Evolutionary conservation across 2,888 invertebrate species (phyloP), one percentile per base, ranked within the genome.

Genomic region (Teleogryllus oceanicus): DNA sequence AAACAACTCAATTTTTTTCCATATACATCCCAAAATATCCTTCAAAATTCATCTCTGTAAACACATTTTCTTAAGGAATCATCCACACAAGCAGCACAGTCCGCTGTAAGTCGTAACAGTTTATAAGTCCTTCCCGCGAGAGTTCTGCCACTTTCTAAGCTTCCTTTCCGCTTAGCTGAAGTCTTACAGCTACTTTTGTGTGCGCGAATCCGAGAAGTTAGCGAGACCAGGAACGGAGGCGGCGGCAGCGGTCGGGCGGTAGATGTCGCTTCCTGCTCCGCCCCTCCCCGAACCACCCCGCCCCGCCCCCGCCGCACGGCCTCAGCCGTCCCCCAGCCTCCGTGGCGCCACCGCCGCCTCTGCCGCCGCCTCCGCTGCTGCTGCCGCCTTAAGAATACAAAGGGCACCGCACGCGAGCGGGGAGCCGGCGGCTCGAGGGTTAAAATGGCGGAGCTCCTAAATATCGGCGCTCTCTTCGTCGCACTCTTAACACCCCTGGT

Each of bases 401-500:
- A 62, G 62, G 62, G 62, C 62, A 62, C 62, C 62, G 62, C 62
- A n/a, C 62, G 13, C n/a, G 16, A 62, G 62, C 62, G 62, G 62
- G n/a, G 62, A 62, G 62, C 16, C 62, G 62, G 62, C 62, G 62
- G 62, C 16, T 18, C 62, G 62, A 62, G n/a, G 62, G 62, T 13
- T 62, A 62, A 62, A 62, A 62, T 62, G 62, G 62, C 62, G 62
- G 62, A 62, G 62, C 62, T n/a, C 62, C 62, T 62, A 62, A 62
- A 62, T 62, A 62, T 62, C n/a, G 62, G 62, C 62, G 62, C 62
- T n/a, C 62, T 62, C 62, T 62, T 62, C 62, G 62, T 62, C 62
- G 62, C 62, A 62, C 62, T 75, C 80, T 50, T 78, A 78, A 78
- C 80, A 80, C 80, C 80, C 24, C 49, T 74, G 80, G 77, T 80